Conservation (phyloP, 2,888 invertebrate genomes). For the Philonicus albiceps region DNA sequence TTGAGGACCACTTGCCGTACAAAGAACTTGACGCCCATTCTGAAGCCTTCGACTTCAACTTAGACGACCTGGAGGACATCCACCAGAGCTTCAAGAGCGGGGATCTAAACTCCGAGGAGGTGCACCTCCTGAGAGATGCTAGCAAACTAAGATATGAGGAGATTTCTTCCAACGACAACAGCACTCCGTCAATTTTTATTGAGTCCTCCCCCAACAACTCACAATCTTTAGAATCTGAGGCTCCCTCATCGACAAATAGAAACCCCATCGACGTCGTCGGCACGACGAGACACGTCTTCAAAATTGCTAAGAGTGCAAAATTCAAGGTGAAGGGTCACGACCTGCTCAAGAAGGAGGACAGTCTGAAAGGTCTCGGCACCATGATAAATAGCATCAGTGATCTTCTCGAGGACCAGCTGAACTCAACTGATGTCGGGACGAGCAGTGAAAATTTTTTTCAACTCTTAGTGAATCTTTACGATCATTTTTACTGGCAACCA, state of each 20-base stretch:
- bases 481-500: slow-evolving; percentile 62
- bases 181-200: not conserved
- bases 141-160: slow-evolving; percentile 34
- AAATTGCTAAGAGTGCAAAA: slow-evolving; percentile 56
- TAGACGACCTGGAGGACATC: slow-evolving; percentile 59
- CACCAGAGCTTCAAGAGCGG: slow-evolving; percentile 54
- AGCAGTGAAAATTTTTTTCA: slow-evolving; percentile 28
- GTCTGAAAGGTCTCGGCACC: slow-evolving; percentile 54
- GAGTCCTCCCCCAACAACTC: not conserved
- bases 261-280: not conserved
- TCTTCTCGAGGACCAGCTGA: slow-evolving; percentile 45
- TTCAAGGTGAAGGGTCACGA: slow-evolving; percentile 56
- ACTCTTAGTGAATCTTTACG: slow-evolving; percentile 59
- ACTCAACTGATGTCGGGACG: not conserved
- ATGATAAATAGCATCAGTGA: slow-evolving; percentile 60
- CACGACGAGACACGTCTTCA: slow-evolving; percentile 57
- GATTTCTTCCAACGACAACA: not conserved
- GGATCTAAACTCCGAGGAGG: slow-evolving; percentile 57
- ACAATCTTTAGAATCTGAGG: not conserved
- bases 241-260: not conserved
- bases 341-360: slow-evolving; percentile 56
- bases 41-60: slow-evolving; percentile 60
- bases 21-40: slow-evolving; percentile 60
- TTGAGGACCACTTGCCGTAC: slow-evolving; percentile 55
- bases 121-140: slow-evolving; percentile 54